These are phyloP conservation scores for Tautogolabrus adspersus DNA, from an alignment of 2,113 vertebrate species.

Conservation along the genomic window DNA sequence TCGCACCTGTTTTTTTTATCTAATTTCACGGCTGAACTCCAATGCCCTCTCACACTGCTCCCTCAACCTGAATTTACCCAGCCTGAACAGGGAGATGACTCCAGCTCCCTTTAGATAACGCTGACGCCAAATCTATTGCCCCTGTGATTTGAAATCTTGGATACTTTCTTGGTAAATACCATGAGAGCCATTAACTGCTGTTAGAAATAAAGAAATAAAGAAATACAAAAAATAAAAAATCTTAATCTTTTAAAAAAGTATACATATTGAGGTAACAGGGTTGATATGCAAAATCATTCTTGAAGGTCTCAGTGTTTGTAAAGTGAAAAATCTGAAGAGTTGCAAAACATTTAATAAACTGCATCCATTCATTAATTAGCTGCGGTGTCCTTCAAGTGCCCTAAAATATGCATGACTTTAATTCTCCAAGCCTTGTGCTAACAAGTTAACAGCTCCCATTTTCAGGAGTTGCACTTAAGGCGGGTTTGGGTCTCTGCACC, in stretches of 20 bases:
- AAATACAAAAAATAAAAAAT: neutral
- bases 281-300: neutral
- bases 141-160: neutral
- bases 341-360: conserved; percentile 35
- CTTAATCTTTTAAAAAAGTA: neutral
- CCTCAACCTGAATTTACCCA: neutral
- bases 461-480: neutral
- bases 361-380: conserved; percentile 24
- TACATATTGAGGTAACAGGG: conserved; percentile 10
- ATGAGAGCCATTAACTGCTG: neutral
- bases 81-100: conserved; percentile 3
- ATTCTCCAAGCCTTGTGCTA: conserved; percentile 1
- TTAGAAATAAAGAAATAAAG: neutral
- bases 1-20: conserved; percentile 19
- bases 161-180: neutral
- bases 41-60: neutral
- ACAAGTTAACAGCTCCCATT: conserved; percentile 13
- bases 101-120: conserved; percentile 19
- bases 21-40: conserved; percentile 38
- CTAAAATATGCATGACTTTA: conserved; percentile 20
- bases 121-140: conserved; percentile 23
- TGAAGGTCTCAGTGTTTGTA: conserved; percentile 2
- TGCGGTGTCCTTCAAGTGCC: conserved; percentile 20
- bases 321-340: conserved; percentile 17
- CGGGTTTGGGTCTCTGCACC: conserved; percentile 16